Evolutionary conservation across 2,888 invertebrate species (phyloP).

Genomic region (Dynastes hyllus): DNA sequence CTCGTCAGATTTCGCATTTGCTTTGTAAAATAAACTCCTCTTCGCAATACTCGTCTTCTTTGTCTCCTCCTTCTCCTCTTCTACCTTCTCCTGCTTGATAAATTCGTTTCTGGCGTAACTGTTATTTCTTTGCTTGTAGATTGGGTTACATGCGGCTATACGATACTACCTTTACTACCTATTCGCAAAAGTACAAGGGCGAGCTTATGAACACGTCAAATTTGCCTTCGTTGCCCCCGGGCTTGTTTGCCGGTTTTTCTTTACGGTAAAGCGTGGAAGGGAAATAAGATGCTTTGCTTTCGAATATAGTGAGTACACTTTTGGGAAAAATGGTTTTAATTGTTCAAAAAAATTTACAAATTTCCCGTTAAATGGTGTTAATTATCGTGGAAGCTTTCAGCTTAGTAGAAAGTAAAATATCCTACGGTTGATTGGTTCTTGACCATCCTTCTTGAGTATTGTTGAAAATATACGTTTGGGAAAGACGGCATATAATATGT

Average conservation of each 20-base stretch:
- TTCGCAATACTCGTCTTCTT: background rate
- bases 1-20: conserved; percentile 39
- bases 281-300: too few species aligned
- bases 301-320: too few species aligned
- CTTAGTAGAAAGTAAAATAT: too few species aligned
- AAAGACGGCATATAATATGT: too few species aligned
- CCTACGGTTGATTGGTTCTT: too few species aligned
- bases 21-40: conserved; percentile 42
- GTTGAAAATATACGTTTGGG: too few species aligned
- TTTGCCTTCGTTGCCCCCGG: conserved; percentile 32
- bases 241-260: too few species aligned
- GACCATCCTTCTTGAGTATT: too few species aligned
- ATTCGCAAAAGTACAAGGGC: conserved; percentile 19
- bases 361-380: too few species aligned
- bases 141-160: conserved; percentile 37
- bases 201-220: conserved; percentile 42
- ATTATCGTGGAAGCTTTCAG: too few species aligned
- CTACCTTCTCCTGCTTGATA: background rate
- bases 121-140: conserved; percentile 33
- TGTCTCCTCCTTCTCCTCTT: background rate
- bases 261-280: background rate
- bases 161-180: conserved; percentile 17
- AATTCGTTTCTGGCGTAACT: conserved; percentile 12
- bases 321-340: too few species aligned
- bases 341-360: too few species aligned